Conservation (phyloP, 2,888 invertebrate genomes). For the Holacanthella duospinosa region DNA sequence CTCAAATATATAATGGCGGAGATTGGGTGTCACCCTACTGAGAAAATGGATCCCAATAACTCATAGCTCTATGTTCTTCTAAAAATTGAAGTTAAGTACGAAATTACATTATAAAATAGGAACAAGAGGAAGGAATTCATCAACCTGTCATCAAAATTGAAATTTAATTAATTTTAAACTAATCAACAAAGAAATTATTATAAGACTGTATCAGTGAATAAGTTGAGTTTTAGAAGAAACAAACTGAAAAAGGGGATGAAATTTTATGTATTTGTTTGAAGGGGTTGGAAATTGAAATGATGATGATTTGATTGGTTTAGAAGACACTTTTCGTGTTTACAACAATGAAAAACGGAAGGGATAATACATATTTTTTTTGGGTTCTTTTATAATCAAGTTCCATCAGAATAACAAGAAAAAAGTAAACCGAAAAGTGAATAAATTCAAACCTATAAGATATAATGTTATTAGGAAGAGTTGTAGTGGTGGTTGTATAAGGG, state of each 20-base stretch:
- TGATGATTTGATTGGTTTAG: background rate
- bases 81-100: background rate
- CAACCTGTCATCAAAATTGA: background rate
- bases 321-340: too few relatives aligned
- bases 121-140: background rate
- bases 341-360: too few relatives aligned
- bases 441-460: too few relatives aligned
- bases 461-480: background rate
- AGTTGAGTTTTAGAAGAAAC: too few relatives aligned
- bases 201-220: too few relatives aligned
- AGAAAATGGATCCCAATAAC: background rate
- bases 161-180: conserved; percentile 1
- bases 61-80: background rate
- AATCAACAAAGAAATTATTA: background rate
- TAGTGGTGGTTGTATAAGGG: too few relatives aligned
- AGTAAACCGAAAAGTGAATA: background rate
- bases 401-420: background rate
- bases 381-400: background rate
- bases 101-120: background rate
- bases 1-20: background rate
- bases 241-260: too few relatives aligned
- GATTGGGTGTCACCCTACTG: background rate
- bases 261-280: too few relatives aligned
- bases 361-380: background rate
- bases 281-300: too few relatives aligned